Conservation (phyloP, 1,140 invertebrate genomes). For the Drosophila baimaii region DNA sequence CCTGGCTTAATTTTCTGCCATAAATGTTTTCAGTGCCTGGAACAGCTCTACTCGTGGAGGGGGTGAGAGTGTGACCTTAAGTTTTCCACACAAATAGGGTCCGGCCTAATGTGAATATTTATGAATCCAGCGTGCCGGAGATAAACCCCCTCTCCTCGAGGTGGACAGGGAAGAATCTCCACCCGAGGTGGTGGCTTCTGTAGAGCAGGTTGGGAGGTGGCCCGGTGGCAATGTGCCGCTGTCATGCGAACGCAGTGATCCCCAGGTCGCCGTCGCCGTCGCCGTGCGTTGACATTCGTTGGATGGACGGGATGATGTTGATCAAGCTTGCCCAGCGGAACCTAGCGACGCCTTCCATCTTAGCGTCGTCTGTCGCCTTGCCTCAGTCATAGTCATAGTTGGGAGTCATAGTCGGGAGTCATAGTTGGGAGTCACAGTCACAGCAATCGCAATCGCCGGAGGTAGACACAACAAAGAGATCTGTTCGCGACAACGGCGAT, state of each 20-base stretch:
- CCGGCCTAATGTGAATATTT: slow-evolving; percentile 9
- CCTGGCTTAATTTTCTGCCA: too few species aligned
- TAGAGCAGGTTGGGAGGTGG: not conserved
- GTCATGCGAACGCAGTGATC: slow-evolving; percentile 41
- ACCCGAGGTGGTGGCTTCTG: not conserved
- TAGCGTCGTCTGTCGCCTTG: not conserved
- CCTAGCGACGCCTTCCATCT: not conserved
- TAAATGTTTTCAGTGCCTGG: not conserved
- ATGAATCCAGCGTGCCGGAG: not conserved
- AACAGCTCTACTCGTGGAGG: not conserved
- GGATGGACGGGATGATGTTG: not conserved
- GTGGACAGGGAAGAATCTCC: not conserved
- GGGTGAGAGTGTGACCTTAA: not conserved
- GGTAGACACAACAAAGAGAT: slow-evolving; percentile 72
- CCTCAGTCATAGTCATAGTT: not conserved
- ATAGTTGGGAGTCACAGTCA: not conserved
- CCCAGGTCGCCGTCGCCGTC: slow-evolving; percentile 8
- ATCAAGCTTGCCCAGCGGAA: slow-evolving; percentile 18
- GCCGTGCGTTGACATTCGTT: slow-evolving; percentile 48
- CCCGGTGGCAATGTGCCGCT: slow-evolving; percentile 33
- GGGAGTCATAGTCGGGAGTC: not conserved
- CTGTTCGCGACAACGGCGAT: slow-evolving; percentile 66
- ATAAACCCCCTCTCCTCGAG: not conserved
- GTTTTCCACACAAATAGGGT: not conserved
- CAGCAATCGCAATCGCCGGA: slow-evolving; percentile 55